Evolutionary conservation across 2,113 vertebrate genomes (phyloP).

Genomic region (Tachysurus fulvidraco): DNA sequence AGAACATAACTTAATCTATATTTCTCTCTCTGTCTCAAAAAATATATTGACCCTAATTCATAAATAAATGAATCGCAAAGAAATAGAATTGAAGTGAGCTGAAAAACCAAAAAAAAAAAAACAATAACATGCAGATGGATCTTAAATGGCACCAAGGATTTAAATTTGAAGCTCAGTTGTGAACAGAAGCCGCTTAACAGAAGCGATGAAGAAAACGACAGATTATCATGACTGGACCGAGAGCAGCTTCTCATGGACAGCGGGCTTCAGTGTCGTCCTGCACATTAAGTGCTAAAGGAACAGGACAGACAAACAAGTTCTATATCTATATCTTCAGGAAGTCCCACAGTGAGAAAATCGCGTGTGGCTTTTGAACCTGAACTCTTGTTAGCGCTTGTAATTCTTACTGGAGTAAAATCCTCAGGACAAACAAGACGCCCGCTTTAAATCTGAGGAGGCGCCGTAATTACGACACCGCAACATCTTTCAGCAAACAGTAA

Average conservation of each 20-base stretch:
- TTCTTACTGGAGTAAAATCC: neutral
- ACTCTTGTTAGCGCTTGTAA: neutral
- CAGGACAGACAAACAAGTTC: neutral
- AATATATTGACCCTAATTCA: neutral
- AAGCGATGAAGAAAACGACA: neutral
- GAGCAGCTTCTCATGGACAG: neutral
- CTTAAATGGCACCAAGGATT: neutral
- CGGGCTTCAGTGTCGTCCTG: neutral
- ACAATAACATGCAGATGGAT: neutral
- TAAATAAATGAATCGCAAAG: neutral
- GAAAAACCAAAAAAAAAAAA: no score
- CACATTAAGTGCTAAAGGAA: neutral
- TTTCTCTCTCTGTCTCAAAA: neutral
- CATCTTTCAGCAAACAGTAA: conserved; percentile 44
- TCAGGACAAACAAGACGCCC: neutral
- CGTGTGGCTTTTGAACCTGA: neutral
- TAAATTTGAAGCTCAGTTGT: neutral
- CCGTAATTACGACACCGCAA: conserved; percentile 32
- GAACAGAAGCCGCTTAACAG: neutral
- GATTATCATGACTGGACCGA: neutral
- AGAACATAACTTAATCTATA: neutral
- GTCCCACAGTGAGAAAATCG: neutral
- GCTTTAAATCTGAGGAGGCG: conserved; percentile 24
- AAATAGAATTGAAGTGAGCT: no score
- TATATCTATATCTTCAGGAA: neutral